Percentiles rank a stretch among this genome's conserved stretches.
phyloP scores from a whole-genome alignment of 2,797 vertebrate species.

The Oophaga sylvatica region DNA sequence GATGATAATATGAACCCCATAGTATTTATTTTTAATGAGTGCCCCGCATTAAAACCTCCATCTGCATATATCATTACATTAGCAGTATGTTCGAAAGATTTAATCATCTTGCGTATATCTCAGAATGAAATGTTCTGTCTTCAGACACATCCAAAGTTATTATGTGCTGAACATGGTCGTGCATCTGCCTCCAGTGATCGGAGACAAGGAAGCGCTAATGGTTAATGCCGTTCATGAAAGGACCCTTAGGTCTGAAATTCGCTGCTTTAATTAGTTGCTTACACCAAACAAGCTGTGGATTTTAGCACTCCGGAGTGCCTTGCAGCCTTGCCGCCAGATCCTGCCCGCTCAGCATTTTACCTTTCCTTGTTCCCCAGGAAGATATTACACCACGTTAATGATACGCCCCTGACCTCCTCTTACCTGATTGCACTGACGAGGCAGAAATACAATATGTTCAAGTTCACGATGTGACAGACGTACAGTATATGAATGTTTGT shows the following conservation, averaged over 20 bases:
- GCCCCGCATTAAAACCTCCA: slow-evolving; percentile 37
- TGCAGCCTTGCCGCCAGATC: slow-evolving; percentile 36
- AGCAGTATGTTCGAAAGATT: slow-evolving; percentile 24
- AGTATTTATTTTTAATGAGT: slow-evolving; percentile 53
- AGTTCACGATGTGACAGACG: slow-evolving; percentile 27
- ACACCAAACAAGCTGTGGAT: slow-evolving; percentile 58
- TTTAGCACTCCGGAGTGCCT: slow-evolving; percentile 58
- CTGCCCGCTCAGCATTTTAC: slow-evolving; percentile 57
- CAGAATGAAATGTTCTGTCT: slow-evolving; percentile 36
- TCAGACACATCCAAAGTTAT: slow-evolving; percentile 42
- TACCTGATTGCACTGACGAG: slow-evolving; percentile 60
- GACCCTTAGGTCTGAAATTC: slow-evolving; percentile 53
- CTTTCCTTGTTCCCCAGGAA: slow-evolving; percentile 52
- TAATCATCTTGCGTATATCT: slow-evolving; percentile 33
- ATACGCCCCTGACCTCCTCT: slow-evolving; percentile 56
- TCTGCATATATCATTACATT: slow-evolving; percentile 51
- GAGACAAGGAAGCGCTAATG: slow-evolving; percentile 22
- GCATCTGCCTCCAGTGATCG: slow-evolving; percentile 21
- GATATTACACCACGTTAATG: slow-evolving; percentile 58
- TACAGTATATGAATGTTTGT: slow-evolving; percentile 11
- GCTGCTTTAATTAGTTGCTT: slow-evolving; percentile 58
- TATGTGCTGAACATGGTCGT: slow-evolving; percentile 22
- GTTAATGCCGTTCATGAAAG: slow-evolving; percentile 50
- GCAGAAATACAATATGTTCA: slow-evolving; percentile 61
- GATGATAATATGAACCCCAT: slow-evolving; percentile 32